Percentiles rank a stretch among this genome's conserved stretches.
Conservation (phyloP, 2,888 invertebrate species). For the Mythimna ferrago region DNA sequence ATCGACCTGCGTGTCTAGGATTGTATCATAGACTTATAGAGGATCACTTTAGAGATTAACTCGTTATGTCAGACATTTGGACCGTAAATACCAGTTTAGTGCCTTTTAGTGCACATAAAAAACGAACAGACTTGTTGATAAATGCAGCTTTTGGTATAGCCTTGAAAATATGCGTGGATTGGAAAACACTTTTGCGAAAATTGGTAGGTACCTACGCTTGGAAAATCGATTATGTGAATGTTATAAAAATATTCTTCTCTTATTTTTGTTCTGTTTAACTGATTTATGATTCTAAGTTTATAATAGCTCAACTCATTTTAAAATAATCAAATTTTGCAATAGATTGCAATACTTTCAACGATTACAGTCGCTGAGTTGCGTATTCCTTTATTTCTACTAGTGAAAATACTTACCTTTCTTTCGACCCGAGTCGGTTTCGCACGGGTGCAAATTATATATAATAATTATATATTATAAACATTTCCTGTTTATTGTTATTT, state of each 20-base stretch:
- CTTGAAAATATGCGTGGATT: neutral
- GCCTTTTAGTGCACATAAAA: neutral
- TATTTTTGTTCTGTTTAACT: neutral
- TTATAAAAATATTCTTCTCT: neutral
- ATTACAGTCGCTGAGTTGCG: too few species aligned
- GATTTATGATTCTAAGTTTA: neutral
- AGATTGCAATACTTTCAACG: too few species aligned
- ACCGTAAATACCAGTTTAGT: neutral
- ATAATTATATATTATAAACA: too few species aligned
- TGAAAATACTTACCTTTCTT: too few species aligned
- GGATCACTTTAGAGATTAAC: conserved; percentile 34
- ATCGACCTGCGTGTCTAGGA: conserved; percentile 50
- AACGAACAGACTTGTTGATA: neutral
- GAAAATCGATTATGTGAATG: neutral
- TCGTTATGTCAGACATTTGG: conserved; percentile 19
- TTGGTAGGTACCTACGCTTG: too few species aligned
- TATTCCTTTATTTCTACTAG: too few species aligned
- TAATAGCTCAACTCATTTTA: neutral
- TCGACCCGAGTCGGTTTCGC: too few species aligned
- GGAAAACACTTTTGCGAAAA: too few species aligned
- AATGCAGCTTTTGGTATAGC: neutral
- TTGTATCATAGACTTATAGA: conserved; percentile 31
- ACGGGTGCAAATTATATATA: too few species aligned
- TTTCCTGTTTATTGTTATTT: too few species aligned
- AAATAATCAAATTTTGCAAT: too few species aligned